A percentile compares a stretch with the other conserved stretches of the same genome.
Conservation (phyloP, 1,140 invertebrate genomes). For the Drosophila varians region DNA sequence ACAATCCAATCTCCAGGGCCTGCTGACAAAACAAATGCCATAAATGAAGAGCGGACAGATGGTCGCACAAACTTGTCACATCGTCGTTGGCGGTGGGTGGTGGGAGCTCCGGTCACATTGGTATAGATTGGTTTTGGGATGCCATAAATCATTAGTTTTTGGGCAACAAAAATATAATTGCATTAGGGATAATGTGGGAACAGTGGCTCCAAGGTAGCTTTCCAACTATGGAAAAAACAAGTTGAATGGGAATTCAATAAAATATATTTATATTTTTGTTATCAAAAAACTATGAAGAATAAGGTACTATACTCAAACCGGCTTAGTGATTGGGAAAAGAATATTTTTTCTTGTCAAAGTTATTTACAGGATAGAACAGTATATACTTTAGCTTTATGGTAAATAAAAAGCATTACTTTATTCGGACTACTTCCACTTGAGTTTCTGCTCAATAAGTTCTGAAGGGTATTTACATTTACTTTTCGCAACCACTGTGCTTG, state of each 20-base stretch:
- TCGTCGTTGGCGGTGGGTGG: constrained; percentile 6
- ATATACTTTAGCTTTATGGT: too few species aligned
- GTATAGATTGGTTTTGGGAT: constrained; percentile 11
- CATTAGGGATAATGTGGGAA: constrained; percentile 1
- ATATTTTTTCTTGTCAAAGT: too few species aligned
- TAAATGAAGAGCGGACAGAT: constrained; percentile 70
- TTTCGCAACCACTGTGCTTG: constrained; percentile 31
- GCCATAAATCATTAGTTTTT: neutral
- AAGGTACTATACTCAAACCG: too few species aligned
- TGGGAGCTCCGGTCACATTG: neutral
- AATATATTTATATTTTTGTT: neutral
- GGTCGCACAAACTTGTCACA: constrained; percentile 56
- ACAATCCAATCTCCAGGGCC: constrained; percentile 71
- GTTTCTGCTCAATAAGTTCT: too few species aligned
- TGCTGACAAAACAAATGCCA: constrained; percentile 76
- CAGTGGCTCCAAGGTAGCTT: neutral
- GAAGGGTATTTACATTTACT: neutral
- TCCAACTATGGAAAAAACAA: neutral
- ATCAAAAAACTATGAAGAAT: too few species aligned
- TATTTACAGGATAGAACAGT: too few species aligned
- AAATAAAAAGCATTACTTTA: too few species aligned
- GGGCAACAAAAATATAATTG: constrained; percentile 3
- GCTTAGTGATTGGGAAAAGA: too few species aligned
- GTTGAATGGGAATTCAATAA: neutral
- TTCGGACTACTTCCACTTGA: too few species aligned